Conservation (phyloP, 2,888 invertebrate genomes). For the Tuberolachnus salignus region DNA sequence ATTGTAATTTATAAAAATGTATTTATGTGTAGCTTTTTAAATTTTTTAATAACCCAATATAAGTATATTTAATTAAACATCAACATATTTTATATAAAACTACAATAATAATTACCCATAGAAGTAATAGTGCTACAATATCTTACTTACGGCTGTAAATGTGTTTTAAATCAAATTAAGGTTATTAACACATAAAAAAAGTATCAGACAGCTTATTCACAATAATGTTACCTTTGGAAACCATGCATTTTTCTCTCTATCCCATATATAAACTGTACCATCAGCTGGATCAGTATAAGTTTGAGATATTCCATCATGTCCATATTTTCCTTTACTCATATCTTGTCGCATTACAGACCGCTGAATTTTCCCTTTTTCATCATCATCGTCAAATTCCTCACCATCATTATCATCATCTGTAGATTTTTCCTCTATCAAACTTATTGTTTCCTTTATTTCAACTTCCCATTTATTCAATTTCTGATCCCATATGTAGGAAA, state of each 20-base stretch:
- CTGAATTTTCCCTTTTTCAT: constrained; percentile 59
- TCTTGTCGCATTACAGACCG: constrained; percentile 60
- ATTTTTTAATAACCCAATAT: too few relatives aligned
- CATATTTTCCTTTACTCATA: constrained; percentile 66
- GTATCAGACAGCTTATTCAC: too few relatives aligned
- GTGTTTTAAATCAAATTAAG: too few relatives aligned
- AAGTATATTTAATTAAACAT: too few relatives aligned
- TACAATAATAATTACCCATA: too few relatives aligned
- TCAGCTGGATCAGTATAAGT: constrained; percentile 81
- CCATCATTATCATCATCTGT: constrained; percentile 58
- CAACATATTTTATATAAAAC: too few relatives aligned
- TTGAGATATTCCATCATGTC: constrained; percentile 78
- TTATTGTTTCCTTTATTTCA: constrained; percentile 58
- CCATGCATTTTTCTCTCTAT: constrained; percentile 89
- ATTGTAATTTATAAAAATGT: too few relatives aligned
- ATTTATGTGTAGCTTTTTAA: too few relatives aligned
- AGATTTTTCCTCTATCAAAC: constrained; percentile 58
- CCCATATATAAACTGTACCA: constrained; percentile 91
- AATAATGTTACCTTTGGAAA: constrained; percentile 81
- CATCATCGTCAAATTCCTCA: constrained; percentile 59
- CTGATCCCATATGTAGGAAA: constrained; percentile 68
- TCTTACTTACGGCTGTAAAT: too few relatives aligned
- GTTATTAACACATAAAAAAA: too few relatives aligned
- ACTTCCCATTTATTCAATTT: constrained; percentile 70
- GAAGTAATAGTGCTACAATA: too few relatives aligned